phyloP scores from a whole-genome alignment of 2,888 invertebrate species.

The Imbricaverruca yamaguchii region DNA sequence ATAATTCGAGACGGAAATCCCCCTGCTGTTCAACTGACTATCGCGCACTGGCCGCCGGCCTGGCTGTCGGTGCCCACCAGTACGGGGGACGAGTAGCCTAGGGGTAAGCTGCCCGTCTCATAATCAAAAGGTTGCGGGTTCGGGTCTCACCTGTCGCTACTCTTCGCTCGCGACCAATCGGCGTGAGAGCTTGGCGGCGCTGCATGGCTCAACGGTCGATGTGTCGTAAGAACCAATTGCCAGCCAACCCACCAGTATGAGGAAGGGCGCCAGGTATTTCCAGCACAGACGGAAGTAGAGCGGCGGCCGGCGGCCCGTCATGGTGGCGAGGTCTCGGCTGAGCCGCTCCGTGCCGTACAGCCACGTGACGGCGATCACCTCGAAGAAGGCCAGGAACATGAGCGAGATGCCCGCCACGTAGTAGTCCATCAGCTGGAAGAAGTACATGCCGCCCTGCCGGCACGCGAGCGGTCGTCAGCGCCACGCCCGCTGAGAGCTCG shows the following conservation, averaged over 20 bases:
- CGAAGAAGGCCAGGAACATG: conserved; percentile 86
- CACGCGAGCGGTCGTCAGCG: no score
- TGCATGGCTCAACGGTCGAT: no score
- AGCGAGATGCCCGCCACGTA: conserved; percentile 89
- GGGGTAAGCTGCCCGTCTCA: no score
- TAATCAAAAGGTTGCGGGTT: no score
- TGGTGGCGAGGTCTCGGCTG: conserved; percentile 75
- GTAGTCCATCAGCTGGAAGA: conserved; percentile 85
- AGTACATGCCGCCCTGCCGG: conserved; percentile 74
- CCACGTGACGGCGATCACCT: conserved; percentile 85
- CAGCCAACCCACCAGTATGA: conserved; percentile 57
- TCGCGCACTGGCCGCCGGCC: no score
- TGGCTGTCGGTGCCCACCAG: conserved; percentile 38
- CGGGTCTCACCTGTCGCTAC: no score
- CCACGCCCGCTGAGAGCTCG: no score
- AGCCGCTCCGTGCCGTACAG: conserved; percentile 76
- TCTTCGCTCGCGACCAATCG: no score
- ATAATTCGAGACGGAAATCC: no score
- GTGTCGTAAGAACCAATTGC: no score
- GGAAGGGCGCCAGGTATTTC: conserved; percentile 68
- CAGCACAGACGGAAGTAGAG: conserved; percentile 78
- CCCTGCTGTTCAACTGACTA: no score
- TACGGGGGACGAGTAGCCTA: conserved; percentile 53
- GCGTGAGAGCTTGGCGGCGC: no score
- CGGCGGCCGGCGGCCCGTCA: conserved; percentile 75